Evolutionary conservation across 2,113 vertebrate species (phyloP).

Genomic region (Elanoides forficatus): DNA sequence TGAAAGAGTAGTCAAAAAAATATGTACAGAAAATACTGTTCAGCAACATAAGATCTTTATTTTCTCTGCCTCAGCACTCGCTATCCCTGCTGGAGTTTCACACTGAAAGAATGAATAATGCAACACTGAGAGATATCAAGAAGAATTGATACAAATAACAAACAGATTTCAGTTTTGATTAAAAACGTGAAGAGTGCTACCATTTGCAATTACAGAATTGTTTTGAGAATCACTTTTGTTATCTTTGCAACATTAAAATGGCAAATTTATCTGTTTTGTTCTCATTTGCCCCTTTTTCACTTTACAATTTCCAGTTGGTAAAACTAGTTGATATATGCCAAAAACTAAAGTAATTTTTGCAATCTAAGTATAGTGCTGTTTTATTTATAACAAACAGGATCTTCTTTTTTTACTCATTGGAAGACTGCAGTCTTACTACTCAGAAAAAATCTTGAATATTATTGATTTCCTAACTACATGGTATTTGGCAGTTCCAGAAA

Average conservation of each 20-base stretch:
- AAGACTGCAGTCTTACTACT: neutral
- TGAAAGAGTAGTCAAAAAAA: neutral
- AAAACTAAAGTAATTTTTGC: neutral
- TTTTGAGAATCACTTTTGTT: neutral
- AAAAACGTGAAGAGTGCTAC: neutral
- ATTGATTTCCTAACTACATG: neutral
- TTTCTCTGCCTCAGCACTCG: neutral
- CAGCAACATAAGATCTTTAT: neutral
- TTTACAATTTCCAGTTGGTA: neutral
- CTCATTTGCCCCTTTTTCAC: neutral
- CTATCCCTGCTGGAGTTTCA: neutral
- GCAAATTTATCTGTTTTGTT: neutral
- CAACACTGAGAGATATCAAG: neutral
- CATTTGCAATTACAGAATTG: neutral
- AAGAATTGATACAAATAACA: neutral
- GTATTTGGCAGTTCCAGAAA: neutral
- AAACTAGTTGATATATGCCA: neutral
- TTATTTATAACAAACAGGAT: neutral
- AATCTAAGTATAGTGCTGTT: neutral
- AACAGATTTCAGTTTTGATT: neutral
- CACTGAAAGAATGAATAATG: neutral
- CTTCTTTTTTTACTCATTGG: neutral
- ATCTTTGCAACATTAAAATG: neutral
- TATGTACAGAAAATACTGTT: neutral
- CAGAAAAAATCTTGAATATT: neutral